Evolutionary conservation across 2,113 vertebrate species (phyloP), one percentile per base, ranked within the genome.

Genomic region (Abramis brama): DNA sequence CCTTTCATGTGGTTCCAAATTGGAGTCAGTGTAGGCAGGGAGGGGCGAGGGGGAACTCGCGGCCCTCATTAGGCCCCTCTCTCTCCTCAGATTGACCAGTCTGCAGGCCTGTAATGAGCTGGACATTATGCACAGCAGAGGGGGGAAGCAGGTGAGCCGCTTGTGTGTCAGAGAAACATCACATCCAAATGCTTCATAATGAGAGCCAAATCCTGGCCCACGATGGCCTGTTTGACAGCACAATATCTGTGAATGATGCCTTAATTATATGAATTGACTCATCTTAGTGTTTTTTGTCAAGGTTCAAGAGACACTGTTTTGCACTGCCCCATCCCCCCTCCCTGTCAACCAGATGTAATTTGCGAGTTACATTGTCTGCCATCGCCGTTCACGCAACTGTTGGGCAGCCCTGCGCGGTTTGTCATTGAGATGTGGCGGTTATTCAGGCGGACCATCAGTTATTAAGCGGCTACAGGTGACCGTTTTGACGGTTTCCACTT

Each of bases 281-380:
- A 90, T 90, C 92, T 92, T 87, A 85, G 76, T 77, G 68, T 81
- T 87, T 87, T 85, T 71, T 36, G 25, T 45, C 86, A 87, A 39
- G 75, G 91, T 87, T 86, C 77, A 85, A 91, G 87, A 90, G 87
- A 88, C 82, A 87, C 9, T 78, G 88, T 82, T 90, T 90, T 11
- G 62, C 39, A 76, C 89, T 50, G 75, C 89, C 71, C 87, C 50
- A n/a, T 19, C 33, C 57, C 57, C 82, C 76, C 43, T 36, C 83
- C 74, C 73, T 82, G 82, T 90, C 90, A 88, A 87, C 6, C 12
- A 64, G 52, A 57, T 60, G 75, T 82, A 82, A 85, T 88, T 88
- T 85, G 79, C 60, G 60, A 68, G 70, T 85, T 45, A 73, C 70
- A 62, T 27, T 21, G 57, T 66, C 68, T 27, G 23, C 66, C 36